phyloP scores from a whole-genome alignment of 1,140 invertebrate genomes.

The Leptinotarsa defecta region DNA sequence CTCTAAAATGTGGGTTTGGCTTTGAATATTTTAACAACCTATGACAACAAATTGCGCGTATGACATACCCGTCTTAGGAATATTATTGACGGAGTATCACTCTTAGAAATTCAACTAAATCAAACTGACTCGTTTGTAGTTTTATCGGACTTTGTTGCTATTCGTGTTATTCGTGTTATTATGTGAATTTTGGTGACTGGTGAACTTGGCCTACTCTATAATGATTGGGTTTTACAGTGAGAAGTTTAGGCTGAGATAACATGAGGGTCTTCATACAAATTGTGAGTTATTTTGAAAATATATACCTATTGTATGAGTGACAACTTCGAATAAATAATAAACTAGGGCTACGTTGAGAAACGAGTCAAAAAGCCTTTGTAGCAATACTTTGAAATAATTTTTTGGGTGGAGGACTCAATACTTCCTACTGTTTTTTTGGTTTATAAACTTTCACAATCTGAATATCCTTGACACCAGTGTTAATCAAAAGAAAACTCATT shows the following conservation, averaged over 20 bases:
- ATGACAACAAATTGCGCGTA: constrained; percentile 11
- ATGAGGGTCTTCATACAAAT: constrained; percentile 46
- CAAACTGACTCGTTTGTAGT: not conserved
- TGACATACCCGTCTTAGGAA: no score
- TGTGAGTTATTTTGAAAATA: constrained; percentile 37
- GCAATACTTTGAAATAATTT: no score
- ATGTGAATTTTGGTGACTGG: constrained; percentile 32
- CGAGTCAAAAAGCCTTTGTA: no score
- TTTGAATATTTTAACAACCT: constrained; percentile 27
- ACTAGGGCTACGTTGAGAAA: not conserved
- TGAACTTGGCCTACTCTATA: constrained; percentile 16
- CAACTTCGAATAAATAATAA: not conserved
- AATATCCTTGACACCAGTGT: not conserved
- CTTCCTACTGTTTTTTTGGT: not conserved
- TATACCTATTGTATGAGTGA: not conserved
- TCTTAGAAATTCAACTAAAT: not conserved
- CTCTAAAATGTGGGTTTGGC: constrained; percentile 46
- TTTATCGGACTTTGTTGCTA: not conserved
- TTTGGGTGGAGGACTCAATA: not conserved
- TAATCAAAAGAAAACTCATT: no score
- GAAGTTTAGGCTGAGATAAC: constrained; percentile 44
- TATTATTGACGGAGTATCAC: no score
- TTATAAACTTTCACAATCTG: not conserved
- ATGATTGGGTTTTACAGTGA: constrained; percentile 31
- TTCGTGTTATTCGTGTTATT: not conserved